Conservation (phyloP, 2,888 invertebrate genomes). For the Stegophylla sp. region DNA sequence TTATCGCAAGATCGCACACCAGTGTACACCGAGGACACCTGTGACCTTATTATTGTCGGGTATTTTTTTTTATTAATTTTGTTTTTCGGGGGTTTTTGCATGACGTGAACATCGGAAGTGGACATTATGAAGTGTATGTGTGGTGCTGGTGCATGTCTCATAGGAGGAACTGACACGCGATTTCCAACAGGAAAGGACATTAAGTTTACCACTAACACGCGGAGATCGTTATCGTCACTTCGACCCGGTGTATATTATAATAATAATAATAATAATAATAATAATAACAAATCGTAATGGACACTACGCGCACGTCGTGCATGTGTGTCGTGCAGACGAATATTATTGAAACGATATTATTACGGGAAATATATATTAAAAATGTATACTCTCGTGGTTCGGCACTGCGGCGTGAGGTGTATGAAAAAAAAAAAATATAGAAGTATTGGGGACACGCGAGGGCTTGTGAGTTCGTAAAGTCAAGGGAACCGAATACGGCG, state of each 20-base stretch:
- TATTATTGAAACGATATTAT: background rate
- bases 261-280: slow-evolving; percentile 22
- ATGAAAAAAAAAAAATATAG: too few relatives aligned
- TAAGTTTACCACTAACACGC: slow-evolving; percentile 52
- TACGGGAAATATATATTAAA: too few relatives aligned
- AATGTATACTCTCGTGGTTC: too few relatives aligned
- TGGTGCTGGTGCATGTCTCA: slow-evolving; percentile 1
- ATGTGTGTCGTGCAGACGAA: background rate
- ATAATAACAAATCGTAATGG: slow-evolving; percentile 52
- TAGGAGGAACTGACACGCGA: slow-evolving; percentile 58
- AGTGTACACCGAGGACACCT: slow-evolving; percentile 49
- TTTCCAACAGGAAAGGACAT: slow-evolving; percentile 57
- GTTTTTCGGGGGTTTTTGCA: slow-evolving; percentile 33
- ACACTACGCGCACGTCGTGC: background rate
- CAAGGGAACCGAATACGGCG: too few relatives aligned
- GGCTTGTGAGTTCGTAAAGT: too few relatives aligned
- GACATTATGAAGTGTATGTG: slow-evolving; percentile 32
- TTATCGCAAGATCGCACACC: slow-evolving; percentile 45
- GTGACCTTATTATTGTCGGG: slow-evolving; percentile 54
- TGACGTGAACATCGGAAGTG: slow-evolving; percentile 51
- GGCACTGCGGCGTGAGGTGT: too few relatives aligned
- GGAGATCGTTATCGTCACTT: slow-evolving; percentile 47
- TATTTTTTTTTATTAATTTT: background rate
- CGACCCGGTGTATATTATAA: slow-evolving; percentile 9
- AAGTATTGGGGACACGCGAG: too few relatives aligned